Evolutionary conservation across 2,113 vertebrate genomes (phyloP), one percentile per base, ranked within the genome.

Genomic region (Trichechus manatus): DNA sequence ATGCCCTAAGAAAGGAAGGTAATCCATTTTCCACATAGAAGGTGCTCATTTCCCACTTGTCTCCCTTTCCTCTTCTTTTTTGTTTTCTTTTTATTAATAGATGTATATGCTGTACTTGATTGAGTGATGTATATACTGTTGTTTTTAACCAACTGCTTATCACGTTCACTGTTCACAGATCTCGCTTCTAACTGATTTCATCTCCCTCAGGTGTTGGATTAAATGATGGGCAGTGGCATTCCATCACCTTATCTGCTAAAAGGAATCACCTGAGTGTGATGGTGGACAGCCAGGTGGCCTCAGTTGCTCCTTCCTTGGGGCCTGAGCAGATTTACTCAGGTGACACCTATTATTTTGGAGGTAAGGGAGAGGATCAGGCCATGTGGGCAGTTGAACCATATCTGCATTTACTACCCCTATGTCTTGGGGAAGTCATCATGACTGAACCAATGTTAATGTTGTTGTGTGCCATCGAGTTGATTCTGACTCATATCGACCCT

Each of bases 161-260:
- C 14, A 17, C 2, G 66, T 79, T 86, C 17, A 70, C 25, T 5
- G 23, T 42, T 90, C 63, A 96, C 4, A 96, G 42, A 31, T 68
- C 39, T 29, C 44, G 22, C 10, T 79, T 85, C 0, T 56, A 72
- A 86, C 17, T 33, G 14, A 27, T 13, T 91, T 75, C 7, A 23
- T 91, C 96, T 97, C 81, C 36, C 75, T 5, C 94, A 99, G 99
- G 99, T 96, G 91, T 95, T 63, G 98, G 96, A 87, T 98, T 99
- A 96, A 99, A 99, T 91, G 99, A 99, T 0, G 99, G 99, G 1
- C 99, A 99, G 96, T 99, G 99, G 99, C 99, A 99, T 98, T 99
- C 98, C 1, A 89, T 99, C 94, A 98, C 98, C 42, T 97, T 99
- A 50, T 98, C 94, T 93, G 98, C 98, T 91, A 99, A 98, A 96